Percentiles rank a stretch among this genome's conserved stretches.
Conservation (phyloP, 2,113 vertebrate species). For the Acrocephalus arundinaceus region DNA sequence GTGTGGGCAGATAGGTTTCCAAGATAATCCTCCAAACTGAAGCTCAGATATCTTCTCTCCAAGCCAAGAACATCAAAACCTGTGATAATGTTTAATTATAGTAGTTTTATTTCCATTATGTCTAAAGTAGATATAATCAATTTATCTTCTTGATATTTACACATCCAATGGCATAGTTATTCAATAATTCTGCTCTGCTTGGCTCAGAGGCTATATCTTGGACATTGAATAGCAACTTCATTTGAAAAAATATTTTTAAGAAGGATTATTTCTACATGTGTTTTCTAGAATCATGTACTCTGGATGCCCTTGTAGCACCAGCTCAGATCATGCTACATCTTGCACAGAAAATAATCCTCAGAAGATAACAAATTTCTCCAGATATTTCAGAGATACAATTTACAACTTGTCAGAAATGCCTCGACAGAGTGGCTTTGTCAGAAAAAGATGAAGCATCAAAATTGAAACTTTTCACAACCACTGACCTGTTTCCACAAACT, state of each 20-base stretch:
- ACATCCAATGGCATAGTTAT: not conserved
- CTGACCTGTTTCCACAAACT: not conserved
- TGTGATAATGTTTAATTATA: not conserved
- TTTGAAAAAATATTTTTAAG: not conserved
- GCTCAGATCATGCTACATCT: not conserved
- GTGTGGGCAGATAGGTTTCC: not conserved
- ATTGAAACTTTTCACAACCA: not conserved
- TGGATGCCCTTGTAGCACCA: not conserved
- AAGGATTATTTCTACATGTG: not conserved
- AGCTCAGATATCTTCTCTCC: not conserved
- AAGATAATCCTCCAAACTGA: not conserved
- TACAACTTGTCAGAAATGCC: not conserved
- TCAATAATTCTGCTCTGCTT: not conserved
- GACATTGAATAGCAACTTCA: not conserved
- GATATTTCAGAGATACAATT: not conserved
- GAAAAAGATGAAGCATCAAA: not conserved
- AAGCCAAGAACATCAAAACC: not conserved
- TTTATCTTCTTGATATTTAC: not conserved
- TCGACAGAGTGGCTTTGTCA: not conserved
- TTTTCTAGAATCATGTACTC: not conserved
- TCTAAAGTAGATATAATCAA: not conserved
- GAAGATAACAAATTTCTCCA: not conserved
- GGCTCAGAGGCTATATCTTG: not conserved
- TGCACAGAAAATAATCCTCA: not conserved
- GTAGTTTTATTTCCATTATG: constrained; percentile 1